Conservation (phyloP, 1,140 invertebrate genomes). For the Aphelenchoides avenae region DNA sequence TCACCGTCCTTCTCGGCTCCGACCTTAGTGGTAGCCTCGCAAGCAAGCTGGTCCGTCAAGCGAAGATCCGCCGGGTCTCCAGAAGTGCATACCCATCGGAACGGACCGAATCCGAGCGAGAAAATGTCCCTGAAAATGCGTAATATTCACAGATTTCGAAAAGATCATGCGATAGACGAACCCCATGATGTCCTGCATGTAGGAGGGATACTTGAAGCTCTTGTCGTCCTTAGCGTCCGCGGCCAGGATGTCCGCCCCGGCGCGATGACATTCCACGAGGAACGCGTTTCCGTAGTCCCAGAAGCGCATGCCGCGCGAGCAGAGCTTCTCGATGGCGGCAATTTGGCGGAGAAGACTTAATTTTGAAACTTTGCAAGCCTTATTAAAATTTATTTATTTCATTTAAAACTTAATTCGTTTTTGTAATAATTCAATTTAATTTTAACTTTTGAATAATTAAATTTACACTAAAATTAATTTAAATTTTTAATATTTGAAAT, state of each 20-base stretch:
- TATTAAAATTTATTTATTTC: constrained; percentile 1
- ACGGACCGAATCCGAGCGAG: constrained; percentile 71
- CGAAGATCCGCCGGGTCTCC: constrained; percentile 64
- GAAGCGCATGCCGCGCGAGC: constrained; percentile 66
- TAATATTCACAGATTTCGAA: no score
- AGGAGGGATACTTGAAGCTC: constrained; percentile 68
- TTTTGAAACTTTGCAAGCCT: not conserved
- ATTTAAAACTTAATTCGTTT: constrained; percentile 3
- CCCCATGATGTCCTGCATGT: constrained; percentile 73
- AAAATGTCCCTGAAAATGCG: constrained; percentile 69
- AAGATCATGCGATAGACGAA: no score
- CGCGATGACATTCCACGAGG: constrained; percentile 67
- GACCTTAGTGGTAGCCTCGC: constrained; percentile 63
- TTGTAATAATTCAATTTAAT: no score
- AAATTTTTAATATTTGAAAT: no score
- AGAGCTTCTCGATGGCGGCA: constrained; percentile 66
- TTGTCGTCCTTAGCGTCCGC: constrained; percentile 59
- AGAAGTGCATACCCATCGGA: constrained; percentile 71
- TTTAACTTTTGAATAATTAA: no score
- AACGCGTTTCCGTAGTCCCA: constrained; percentile 73
- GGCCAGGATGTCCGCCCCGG: constrained; percentile 62
- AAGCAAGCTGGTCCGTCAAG: constrained; percentile 67
- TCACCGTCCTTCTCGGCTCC: constrained; percentile 56
- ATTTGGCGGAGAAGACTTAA: constrained; percentile 66
- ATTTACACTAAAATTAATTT: no score